Evolutionary conservation across 2,888 invertebrate species (phyloP).

Genomic region (Biston betularia): DNA sequence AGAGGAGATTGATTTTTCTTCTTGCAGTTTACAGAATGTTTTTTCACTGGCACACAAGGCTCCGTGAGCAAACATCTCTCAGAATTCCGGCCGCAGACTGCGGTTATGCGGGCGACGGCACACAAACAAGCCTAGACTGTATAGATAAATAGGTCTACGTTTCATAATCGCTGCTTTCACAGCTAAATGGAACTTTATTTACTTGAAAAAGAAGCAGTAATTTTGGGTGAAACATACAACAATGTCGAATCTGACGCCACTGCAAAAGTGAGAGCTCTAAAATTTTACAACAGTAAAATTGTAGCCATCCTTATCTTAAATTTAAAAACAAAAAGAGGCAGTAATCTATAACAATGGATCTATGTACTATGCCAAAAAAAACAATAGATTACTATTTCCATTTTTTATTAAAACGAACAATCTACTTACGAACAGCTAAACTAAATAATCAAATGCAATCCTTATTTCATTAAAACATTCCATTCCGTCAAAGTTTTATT

Average conservation of each 20-base stretch:
- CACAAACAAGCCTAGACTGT: slow-evolving; percentile 48
- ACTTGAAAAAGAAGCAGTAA: no score
- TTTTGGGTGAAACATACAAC: background rate
- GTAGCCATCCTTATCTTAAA: no score
- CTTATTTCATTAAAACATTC: background rate
- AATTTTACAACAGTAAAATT: no score
- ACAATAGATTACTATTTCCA: slow-evolving; percentile 3
- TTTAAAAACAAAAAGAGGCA: no score
- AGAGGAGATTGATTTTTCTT: slow-evolving; percentile 46
- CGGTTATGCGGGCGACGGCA: slow-evolving; percentile 64
- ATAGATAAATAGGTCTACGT: slow-evolving; percentile 20
- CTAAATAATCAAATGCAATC: slow-evolving; percentile 12
- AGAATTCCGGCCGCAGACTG: slow-evolving; percentile 63
- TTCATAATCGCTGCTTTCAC: slow-evolving; percentile 10
- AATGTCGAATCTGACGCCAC: no score
- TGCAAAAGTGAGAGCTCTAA: no score
- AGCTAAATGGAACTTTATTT: background rate
- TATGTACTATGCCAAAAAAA: background rate
- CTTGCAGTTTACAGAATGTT: slow-evolving; percentile 52
- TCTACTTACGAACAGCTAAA: slow-evolving; percentile 3
- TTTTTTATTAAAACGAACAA: slow-evolving; percentile 17
- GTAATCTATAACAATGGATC: no score
- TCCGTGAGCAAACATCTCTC: slow-evolving; percentile 56
- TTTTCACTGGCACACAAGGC: slow-evolving; percentile 47
- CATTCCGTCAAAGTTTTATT: no score